These are phyloP conservation scores for Clarias fuscus DNA, from an alignment of 2,797 vertebrate species.

Conservation along the genomic window DNA sequence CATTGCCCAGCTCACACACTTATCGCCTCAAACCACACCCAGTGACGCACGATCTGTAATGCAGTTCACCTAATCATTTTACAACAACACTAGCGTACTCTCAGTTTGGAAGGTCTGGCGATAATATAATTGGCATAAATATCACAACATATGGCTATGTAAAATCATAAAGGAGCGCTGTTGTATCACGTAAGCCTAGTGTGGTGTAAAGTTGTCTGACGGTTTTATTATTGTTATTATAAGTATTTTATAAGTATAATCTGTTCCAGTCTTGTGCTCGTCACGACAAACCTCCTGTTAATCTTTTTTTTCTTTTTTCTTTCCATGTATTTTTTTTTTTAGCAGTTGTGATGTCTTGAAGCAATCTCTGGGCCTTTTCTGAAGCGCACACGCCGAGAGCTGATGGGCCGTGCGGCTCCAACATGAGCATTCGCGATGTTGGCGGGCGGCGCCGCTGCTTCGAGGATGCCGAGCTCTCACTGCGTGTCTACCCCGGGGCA, in stretches of 20 bases:
- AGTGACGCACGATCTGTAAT: neutral
- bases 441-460: slow-evolving; percentile 96
- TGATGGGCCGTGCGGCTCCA: slow-evolving; percentile 89
- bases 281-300: neutral
- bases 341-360: slow-evolving; percentile 81
- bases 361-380: slow-evolving; percentile 60
- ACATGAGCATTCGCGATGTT: slow-evolving; percentile 97
- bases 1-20: too few species aligned
- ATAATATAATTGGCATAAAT: neutral
- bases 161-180: neutral
- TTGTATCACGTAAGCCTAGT: neutral
- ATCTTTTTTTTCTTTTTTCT: neutral
- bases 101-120: neutral
- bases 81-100: neutral
- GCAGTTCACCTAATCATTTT: neutral
- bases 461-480: slow-evolving; percentile 90
- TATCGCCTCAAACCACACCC: neutral
- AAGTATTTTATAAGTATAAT: neutral
- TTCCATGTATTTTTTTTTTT: slow-evolving; percentile 17
- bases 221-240: neutral
- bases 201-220: neutral
- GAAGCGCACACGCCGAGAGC: slow-evolving; percentile 75
- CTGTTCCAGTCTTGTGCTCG: neutral
- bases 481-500: slow-evolving; percentile 92
- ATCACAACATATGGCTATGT: neutral